Evolutionary conservation across 2,797 vertebrate genomes (phyloP).

Genomic region (Naso thynnoides): DNA sequence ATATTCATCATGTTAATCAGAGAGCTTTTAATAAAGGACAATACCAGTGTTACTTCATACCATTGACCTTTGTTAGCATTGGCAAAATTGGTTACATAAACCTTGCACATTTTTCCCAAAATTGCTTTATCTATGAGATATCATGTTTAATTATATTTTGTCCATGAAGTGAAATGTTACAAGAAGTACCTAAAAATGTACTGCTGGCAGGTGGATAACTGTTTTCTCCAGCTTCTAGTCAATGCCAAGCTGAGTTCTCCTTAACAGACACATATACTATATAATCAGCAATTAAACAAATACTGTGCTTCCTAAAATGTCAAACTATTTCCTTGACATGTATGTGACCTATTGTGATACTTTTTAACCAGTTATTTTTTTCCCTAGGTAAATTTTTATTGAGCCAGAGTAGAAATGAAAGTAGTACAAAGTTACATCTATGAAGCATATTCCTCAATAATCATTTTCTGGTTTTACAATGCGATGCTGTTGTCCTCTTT

Average conservation of each 20-base stretch:
- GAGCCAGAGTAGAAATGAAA: not conserved
- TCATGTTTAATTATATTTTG: too few relatives aligned
- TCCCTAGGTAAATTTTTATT: not conserved
- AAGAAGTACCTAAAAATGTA: too few relatives aligned
- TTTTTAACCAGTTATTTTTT: not conserved
- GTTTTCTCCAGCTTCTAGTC: not conserved
- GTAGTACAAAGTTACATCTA: not conserved
- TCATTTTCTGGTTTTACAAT: not conserved
- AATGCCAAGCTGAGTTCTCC: too few relatives aligned
- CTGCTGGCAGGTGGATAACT: not conserved
- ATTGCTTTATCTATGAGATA: too few relatives aligned
- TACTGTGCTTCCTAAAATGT: not conserved
- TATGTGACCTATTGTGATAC: not conserved
- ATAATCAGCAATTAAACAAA: not conserved
- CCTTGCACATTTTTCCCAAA: too few relatives aligned
- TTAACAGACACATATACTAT: not conserved
- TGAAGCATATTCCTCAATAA: conserved; percentile 3
- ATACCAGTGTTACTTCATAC: too few relatives aligned
- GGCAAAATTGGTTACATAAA: too few relatives aligned
- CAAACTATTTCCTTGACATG: not conserved
- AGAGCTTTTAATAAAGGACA: not conserved
- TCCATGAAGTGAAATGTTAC: too few relatives aligned
- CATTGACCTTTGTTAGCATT: too few relatives aligned
- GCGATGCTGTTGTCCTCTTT: not conserved
- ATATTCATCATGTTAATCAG: not conserved